These are phyloP conservation scores for Morus bassanus DNA, from an alignment of 2,797 vertebrate species.

Conservation along the genomic window DNA sequence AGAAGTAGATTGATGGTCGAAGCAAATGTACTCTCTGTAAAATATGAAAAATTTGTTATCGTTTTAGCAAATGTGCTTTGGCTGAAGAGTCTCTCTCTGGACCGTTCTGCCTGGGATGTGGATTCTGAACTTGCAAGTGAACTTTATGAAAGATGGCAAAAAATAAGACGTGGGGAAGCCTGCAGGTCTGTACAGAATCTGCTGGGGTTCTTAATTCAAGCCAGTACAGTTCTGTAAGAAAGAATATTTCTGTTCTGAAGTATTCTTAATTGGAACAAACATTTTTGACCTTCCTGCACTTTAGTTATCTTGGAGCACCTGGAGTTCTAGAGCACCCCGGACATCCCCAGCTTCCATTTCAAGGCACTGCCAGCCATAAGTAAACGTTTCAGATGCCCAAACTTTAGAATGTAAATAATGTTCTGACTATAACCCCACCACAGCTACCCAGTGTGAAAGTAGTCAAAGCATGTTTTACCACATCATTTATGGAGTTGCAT, in stretches of 20 bases:
- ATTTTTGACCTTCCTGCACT: background rate
- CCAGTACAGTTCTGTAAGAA: background rate
- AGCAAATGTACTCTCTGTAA: background rate
- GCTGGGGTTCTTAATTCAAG: background rate
- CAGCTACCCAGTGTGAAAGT: background rate
- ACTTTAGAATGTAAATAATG: background rate
- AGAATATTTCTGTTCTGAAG: background rate
- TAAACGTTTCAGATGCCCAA: background rate
- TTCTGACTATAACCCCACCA: background rate
- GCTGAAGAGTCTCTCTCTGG: constrained; percentile 87
- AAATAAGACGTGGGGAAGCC: constrained; percentile 78
- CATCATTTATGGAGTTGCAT: background rate
- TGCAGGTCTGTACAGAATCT: constrained; percentile 83
- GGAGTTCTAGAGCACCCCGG: background rate
- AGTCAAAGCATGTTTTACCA: background rate
- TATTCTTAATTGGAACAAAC: background rate
- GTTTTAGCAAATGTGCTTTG: constrained; percentile 84
- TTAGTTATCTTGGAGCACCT: background rate
- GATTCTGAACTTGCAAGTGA: constrained; percentile 88
- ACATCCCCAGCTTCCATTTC: background rate
- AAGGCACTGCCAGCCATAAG: background rate
- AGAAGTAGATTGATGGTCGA: background rate
- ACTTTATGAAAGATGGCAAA: constrained; percentile 88
- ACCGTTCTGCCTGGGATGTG: constrained; percentile 82
- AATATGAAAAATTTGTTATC: constrained; percentile 19